These are phyloP conservation scores for Selene dorsalis DNA, from an alignment of 2,797 vertebrate species.

Conservation along the genomic window DNA sequence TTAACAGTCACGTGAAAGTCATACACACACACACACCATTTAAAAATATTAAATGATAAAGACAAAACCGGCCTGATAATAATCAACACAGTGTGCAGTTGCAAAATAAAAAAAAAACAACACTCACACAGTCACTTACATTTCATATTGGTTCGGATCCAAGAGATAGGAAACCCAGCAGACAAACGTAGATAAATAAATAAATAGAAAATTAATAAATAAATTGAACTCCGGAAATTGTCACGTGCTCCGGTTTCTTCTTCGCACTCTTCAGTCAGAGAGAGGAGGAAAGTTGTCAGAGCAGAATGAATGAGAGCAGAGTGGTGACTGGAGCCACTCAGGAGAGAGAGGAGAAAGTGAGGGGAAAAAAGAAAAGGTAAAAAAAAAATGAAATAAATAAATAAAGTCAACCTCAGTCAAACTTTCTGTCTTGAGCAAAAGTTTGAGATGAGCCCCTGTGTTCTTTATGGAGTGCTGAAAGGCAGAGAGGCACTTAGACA, in stretches of 20 bases:
- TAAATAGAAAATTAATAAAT: slow-evolving; percentile 79
- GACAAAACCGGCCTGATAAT: slow-evolving; percentile 1
- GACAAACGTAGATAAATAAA: slow-evolving; percentile 76
- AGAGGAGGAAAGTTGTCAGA: slow-evolving; percentile 75
- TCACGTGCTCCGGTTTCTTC: slow-evolving; percentile 85
- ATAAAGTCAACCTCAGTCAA: slow-evolving; percentile 44
- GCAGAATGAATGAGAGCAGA: slow-evolving; percentile 77
- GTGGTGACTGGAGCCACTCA: slow-evolving; percentile 64
- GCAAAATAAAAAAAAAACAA: slow-evolving; percentile 5
- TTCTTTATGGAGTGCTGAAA: slow-evolving; percentile 72
- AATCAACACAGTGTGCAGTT: slow-evolving; percentile 15
- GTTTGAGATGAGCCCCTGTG: slow-evolving; percentile 68
- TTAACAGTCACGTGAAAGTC: not conserved
- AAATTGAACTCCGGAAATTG: slow-evolving; percentile 80
- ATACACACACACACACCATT: not conserved
- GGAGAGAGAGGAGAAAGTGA: slow-evolving; percentile 17
- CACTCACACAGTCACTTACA: slow-evolving; percentile 80
- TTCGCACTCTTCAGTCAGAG: slow-evolving; percentile 72
- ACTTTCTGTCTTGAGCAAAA: slow-evolving; percentile 69
- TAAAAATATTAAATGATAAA: not conserved
- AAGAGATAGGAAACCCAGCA: slow-evolving; percentile 59
- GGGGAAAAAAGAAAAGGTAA: slow-evolving; percentile 6
- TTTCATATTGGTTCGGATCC: slow-evolving; percentile 87
- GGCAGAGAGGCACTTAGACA: slow-evolving; percentile 74
- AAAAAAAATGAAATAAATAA: not conserved